Evolutionary conservation across 2,797 vertebrate genomes (phyloP).

Genomic region (Merluccius polli): DNA sequence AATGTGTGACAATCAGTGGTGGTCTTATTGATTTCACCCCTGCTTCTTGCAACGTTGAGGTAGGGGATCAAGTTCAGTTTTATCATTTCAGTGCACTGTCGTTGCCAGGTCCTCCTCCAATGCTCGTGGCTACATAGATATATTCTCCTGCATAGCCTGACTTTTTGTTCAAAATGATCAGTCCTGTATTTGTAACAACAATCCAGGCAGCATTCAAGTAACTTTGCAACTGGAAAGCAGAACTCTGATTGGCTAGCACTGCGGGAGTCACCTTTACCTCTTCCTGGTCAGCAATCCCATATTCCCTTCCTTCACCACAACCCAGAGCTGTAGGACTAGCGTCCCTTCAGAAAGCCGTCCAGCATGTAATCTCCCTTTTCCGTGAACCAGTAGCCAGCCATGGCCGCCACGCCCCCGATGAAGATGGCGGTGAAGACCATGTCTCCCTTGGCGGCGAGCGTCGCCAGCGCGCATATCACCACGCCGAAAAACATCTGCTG

Average conservation of each 20-base stretch:
- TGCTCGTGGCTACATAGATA: slow-evolving; percentile 25
- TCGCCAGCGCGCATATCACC: slow-evolving; percentile 92
- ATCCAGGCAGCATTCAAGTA: slow-evolving; percentile 53
- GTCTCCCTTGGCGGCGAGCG: slow-evolving; percentile 93
- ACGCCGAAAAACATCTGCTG: slow-evolving; percentile 99
- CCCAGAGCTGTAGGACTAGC: slow-evolving; percentile 65
- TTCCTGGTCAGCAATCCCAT: slow-evolving; percentile 13
- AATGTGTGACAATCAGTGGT: slow-evolving; percentile 52
- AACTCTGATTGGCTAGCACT: slow-evolving; percentile 58
- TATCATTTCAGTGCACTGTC: slow-evolving; percentile 53
- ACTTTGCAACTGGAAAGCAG: slow-evolving; percentile 30
- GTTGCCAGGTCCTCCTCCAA: slow-evolving; percentile 38
- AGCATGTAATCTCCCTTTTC: slow-evolving; percentile 93
- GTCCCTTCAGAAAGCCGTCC: slow-evolving; percentile 92
- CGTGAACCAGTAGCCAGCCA: slow-evolving; percentile 97
- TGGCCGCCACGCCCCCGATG: slow-evolving; percentile 91
- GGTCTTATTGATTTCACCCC: slow-evolving; percentile 39
- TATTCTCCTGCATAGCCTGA: not conserved
- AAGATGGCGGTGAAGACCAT: slow-evolving; percentile 99
- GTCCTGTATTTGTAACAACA: slow-evolving; percentile 26
- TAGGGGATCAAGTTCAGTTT: slow-evolving; percentile 38
- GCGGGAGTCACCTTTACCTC: slow-evolving; percentile 27
- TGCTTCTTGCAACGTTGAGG: slow-evolving; percentile 39
- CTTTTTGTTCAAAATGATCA: slow-evolving; percentile 31
- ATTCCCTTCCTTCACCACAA: slow-evolving; percentile 21